These are phyloP conservation scores for Erynnis tages DNA, from an alignment of 2,888 invertebrate genomes.

Conservation along the genomic window DNA sequence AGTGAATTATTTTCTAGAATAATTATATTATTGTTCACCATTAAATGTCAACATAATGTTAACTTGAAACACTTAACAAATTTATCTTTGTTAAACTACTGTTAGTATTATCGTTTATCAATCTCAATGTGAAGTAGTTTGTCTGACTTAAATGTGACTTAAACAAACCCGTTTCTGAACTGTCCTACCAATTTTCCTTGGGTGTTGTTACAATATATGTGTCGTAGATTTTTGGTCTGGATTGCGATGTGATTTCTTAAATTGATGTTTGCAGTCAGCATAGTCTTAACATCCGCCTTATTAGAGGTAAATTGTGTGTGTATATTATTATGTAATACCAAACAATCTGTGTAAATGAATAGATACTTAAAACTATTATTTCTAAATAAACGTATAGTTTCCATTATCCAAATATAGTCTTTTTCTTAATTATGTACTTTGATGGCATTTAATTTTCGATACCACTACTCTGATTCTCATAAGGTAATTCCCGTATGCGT, in stretches of 20 bases:
- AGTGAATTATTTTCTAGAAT: conserved; percentile 27
- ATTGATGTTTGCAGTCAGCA: conserved; percentile 13
- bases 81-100: conserved; percentile 17
- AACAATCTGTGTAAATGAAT: conserved; percentile 12
- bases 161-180: conserved; percentile 21
- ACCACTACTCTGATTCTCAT: conserved; percentile 15
- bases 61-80: conserved; percentile 24
- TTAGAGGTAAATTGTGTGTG: conserved; percentile 22
- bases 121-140: conserved; percentile 23
- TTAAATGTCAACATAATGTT: conserved; percentile 20
- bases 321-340: conserved; percentile 9
- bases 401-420: conserved; percentile 16
- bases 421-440: conserved; percentile 8
- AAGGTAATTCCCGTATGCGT: conserved; percentile 11
- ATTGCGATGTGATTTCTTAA: conserved; percentile 1
- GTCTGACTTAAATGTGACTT: conserved; percentile 19
- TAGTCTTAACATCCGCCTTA: conserved; percentile 28
- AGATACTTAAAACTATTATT: conserved; percentile 11
- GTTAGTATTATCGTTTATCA: conserved; percentile 25
- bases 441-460: conserved; percentile 29
- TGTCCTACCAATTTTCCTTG: conserved; percentile 4
- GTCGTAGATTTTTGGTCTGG: conserved; percentile 4
- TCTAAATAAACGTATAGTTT: conserved; percentile 9
- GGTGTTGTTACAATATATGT: neutral
- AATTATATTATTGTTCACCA: conserved; percentile 21